Evolutionary conservation across 2,113 vertebrate species (phyloP), one percentile per base, ranked within the genome.

Genomic region (Gulo gulo): DNA sequence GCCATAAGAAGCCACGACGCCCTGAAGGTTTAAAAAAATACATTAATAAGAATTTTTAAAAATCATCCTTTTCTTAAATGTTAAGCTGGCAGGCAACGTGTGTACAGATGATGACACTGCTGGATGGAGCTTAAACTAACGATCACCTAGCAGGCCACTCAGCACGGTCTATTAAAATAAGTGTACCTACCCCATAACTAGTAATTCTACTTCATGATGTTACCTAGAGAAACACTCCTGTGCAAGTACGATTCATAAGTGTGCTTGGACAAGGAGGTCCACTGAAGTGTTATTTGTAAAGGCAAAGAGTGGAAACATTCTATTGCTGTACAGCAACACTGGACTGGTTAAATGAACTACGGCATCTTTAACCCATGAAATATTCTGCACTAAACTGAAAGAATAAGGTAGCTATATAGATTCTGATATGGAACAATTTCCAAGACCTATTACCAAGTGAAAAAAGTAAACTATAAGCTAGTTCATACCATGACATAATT

Each of bases 1-100:
- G 99, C 99, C 99, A 99, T 67, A 99, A 99, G 95, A 99, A 99
- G 57, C 99, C 99, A 29, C 96, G 99, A 10, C 95, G 99, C 74
- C 99, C 99, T 99, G 96, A 42, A 98, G 85, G 79, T 88, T 21
- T 69, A 97, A 61, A 96, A 26, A 80, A 36, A 95, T 42, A 80
- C 88, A 13, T 47, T 1, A 71, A 16, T 24, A 63, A 74, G 13
- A 76, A 59, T 31, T 76, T 74, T 42, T 23, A 16, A 18, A 61
- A 94, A 79, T 63, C 31, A 81, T 34, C 84, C 52, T 29, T 23
- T 76, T 52, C 45, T 42, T 14, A n/a, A 61, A 20, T 50, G 47
- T 67, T 50, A 80, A 85, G 94, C 88, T 26, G 34, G 14, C 74
- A 93, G 21, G 42, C 1, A 73, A 42, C 12, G 2, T 11, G 16